Base-by-base conservation (phyloP, 1,140 invertebrate genomes). In the Heterodera schachtii region DNA sequence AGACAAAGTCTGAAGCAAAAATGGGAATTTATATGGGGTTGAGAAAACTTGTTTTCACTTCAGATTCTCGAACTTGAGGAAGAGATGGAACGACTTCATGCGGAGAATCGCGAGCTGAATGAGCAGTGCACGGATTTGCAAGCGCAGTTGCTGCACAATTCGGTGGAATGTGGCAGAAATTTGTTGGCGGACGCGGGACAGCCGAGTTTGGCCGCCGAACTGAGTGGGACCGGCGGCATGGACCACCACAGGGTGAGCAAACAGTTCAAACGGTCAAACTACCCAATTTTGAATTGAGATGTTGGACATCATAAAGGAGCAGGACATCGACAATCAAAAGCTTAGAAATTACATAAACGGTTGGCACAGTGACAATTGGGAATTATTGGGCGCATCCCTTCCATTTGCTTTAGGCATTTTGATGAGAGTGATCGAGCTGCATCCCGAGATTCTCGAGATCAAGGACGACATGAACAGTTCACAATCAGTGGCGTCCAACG, bases 391-490 rank as follows among this genome's bases (percentile, higher is more conserved):
- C 52, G 0, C 11, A 49, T 41, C 46, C n/a, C 9, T 74, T 49
- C 1, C 21, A 49, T 74, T 46, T 0, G 9, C n/a, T 76, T 76
- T 76, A 76, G 75, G 64, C 44, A 86, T 86, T 75, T 69, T 86
- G 43, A 67, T 84, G 44, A 67, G 85, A 19, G 80, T 86, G 8
- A 82, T 86, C 43, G 85, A 86, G 66, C 4, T 71, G 19, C 80
- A 86, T 43, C 85, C 85, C 8, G 83, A 87, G 41, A 87, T 86
- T 16, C 31, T 86, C 5, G 85, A 86, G 71, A 86, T 86, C 16
- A 85, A 83, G 60, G 82, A 83, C 13, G 82, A 84, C 57, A 84
- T 67, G 73, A 78, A 78, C 64, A 21, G 43, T n/a, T 78, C 64
- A 6, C 16, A 11, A 4, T 31, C 31, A 31, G 31, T 31, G 31